Base-by-base conservation (phyloP, 2,888 invertebrate species). In the Drosophila neotestacea region DNA sequence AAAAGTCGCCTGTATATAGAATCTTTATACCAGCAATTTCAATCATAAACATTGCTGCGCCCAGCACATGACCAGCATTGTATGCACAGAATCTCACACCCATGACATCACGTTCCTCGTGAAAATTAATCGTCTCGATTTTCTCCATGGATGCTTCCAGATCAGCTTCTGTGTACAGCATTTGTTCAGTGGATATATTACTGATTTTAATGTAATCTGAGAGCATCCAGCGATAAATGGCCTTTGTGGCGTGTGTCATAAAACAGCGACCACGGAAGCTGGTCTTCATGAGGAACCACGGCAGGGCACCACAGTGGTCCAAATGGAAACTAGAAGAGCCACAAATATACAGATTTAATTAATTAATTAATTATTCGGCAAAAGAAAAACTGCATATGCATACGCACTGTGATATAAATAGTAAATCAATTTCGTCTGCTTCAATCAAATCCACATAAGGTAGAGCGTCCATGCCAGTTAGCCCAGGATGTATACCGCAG, bases 1-100 rank as follows among this genome's bases (percentile, higher is more conserved):
- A 99, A 92, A 99, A 99, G 91, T 99, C 99, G 0, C 99, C 99
- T 0, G 99, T 99, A 91, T 99, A 99, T 11, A 99, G 93, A 70
- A 98, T 94, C 94, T 98, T 98, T 2, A 99, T 98, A 11, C 99
- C 99, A 34, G 99, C 99, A 54, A 99, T 99, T 94, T 99, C 99
- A 67, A 99, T 97, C 98, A 99, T 99, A 92, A 99, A 99, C 99
- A 99, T 99, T 60, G 99, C 99, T 0, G 99, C 99, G 0, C 99
- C 99, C 0, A 99, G 94, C 4, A 99, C 99, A 93, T 99, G 99
- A 0, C 99, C 99, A 0, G 99, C 99, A 92, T 98, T 98, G 92
- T 99, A 99, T 0, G 99, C 98, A 97, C 99, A 99, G 93, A 99
- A 99, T 88, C 97, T 95, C 0, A 99, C 96, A 0, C 99, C 99